Evolutionary conservation across 2,797 vertebrate genomes (phyloP).

Genomic region (Epinephelus awoara): DNA sequence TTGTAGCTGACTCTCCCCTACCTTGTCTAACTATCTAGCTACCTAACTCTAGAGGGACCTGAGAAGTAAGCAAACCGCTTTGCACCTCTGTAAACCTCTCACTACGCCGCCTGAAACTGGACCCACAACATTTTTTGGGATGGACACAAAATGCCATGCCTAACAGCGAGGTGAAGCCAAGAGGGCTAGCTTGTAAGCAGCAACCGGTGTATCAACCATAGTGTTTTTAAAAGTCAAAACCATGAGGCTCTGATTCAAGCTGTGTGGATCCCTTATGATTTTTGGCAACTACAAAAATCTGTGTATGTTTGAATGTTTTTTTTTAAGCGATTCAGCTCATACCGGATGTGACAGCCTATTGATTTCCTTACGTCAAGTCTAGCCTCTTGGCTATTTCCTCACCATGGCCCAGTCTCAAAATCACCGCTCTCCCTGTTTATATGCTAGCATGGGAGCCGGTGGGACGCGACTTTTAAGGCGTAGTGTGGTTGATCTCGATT

Average conservation of each 20-base stretch:
- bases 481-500: slow-evolving; percentile 76
- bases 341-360: slow-evolving; percentile 12
- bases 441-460: slow-evolving; percentile 61
- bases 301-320: slow-evolving; percentile 6
- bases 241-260: slow-evolving; percentile 34
- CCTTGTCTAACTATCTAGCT: slow-evolving; percentile 60
- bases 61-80: slow-evolving; percentile 79
- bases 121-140: slow-evolving; percentile 43
- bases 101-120: slow-evolving; percentile 67
- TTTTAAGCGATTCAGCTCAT: slow-evolving; percentile 7
- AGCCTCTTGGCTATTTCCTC: slow-evolving; percentile 43
- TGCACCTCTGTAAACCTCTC: slow-evolving; percentile 76
- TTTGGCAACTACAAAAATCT: slow-evolving; percentile 48
- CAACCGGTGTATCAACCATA: slow-evolving; percentile 11
- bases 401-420: slow-evolving; percentile 46
- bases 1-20: slow-evolving; percentile 41
- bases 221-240: slow-evolving; percentile 39
- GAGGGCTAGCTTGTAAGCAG: slow-evolving; percentile 39
- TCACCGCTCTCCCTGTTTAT: slow-evolving; percentile 37
- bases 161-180: slow-evolving; percentile 45
- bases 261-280: slow-evolving; percentile 20
- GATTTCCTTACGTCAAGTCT: slow-evolving; percentile 25
- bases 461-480: slow-evolving; percentile 82
- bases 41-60: slow-evolving; percentile 80
- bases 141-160: slow-evolving; percentile 53